Evolutionary conservation across 2,888 invertebrate genomes (phyloP).

Genomic region (Gnatocerus cornutus): DNA sequence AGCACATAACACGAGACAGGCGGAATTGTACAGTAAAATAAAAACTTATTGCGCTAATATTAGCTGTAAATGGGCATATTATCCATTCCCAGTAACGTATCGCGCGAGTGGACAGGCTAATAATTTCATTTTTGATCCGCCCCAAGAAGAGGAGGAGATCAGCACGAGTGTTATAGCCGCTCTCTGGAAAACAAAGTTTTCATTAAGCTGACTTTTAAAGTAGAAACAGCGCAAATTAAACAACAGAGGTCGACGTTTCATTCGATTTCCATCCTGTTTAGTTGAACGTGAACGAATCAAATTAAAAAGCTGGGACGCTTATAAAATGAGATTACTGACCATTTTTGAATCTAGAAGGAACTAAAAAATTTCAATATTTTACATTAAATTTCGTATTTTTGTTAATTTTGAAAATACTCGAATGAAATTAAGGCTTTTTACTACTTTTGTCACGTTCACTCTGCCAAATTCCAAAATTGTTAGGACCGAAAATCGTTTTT

Average conservation of each 20-base stretch:
- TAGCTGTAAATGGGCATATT: constrained; percentile 44
- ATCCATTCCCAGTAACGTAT: constrained; percentile 42
- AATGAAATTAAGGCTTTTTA: no score
- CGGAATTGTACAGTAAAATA: constrained; percentile 59
- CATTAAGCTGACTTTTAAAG: constrained; percentile 49
- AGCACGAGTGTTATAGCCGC: constrained; percentile 6
- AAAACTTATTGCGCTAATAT: constrained; percentile 53
- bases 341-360: no score
- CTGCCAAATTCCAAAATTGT: no score
- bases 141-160: constrained; percentile 27
- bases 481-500: no score
- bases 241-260: constrained; percentile 51
- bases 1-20: constrained; percentile 56
- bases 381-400: no score
- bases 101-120: constrained; percentile 7
- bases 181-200: constrained; percentile 46
- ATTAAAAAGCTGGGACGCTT: constrained; percentile 61
- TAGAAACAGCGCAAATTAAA: constrained; percentile 47
- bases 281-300: constrained; percentile 55
- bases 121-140: constrained; percentile 35
- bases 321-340: constrained; percentile 60
- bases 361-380: no score
- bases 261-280: constrained; percentile 48
- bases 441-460: no score
- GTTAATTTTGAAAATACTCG: no score